Base-by-base conservation (phyloP, 1,140 invertebrate genomes). In the Parasteatoda tepidariorum region DNA sequence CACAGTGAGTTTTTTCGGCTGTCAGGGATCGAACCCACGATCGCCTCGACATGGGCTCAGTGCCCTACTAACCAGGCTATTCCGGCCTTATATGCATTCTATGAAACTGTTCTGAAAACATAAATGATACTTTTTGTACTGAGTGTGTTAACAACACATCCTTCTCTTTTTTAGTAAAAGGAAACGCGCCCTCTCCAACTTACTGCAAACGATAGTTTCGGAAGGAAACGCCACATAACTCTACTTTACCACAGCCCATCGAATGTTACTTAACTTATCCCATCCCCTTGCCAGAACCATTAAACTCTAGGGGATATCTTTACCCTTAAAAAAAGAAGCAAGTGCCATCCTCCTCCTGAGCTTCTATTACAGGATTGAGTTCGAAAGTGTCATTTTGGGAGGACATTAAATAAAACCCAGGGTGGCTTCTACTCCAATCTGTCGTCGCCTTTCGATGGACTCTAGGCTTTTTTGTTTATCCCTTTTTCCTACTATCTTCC, bases 331-430 rank as follows among this genome's bases (percentile, higher is more conserved):
- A 61, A 61, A n/a, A 61, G 59, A 75, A 75, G 55, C 48, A 57
- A 55, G 55, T 54, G 62, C 76, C 57, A 48, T 79, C 18, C 38
- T n/a, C 76, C 76, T 79, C 9, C 38, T 48, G 9, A 48, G 74
- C 74, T 78, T 78, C 76, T 79, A 79, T 79, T 79, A 79, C 76
- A 38, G 76, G 76, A 79, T 79, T 79, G 76, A 64, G 76, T 79
- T 79, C 59, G 62, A 79, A 38, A 67, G 66, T 79, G 76, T 79
- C 76, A 79, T 79, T 79, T 61, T 38, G 48, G 64, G 54, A 64
- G 78, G 78, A 71, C 55, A 70, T 70, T 82, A 70, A 70, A 57
- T 61, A 67, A 78, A 41, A 55, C 62, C 75, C 74, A 41, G 59
- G 64, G 34, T 28, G 76, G 76, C 76, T 79, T 79, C 71, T 66